Conservation (phyloP, 2,797 vertebrate genomes). For the Octomys mimax region DNA sequence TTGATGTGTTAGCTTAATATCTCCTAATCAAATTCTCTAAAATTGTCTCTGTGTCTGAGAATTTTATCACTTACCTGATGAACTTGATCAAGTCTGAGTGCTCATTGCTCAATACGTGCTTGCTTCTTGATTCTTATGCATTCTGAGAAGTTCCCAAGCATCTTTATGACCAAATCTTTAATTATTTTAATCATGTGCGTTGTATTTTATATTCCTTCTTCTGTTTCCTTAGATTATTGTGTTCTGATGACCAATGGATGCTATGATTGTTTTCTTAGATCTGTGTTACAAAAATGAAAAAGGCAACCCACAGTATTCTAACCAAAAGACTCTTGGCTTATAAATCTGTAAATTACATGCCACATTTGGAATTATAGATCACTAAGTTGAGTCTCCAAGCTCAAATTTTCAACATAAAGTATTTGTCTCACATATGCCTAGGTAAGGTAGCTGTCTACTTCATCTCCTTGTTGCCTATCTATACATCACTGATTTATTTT, state of each 20-base stretch:
- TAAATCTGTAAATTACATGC: not conserved
- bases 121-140: not conserved
- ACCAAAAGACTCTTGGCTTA: not conserved
- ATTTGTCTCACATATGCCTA: not conserved
- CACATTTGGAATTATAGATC: not conserved
- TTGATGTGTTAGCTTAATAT: slow-evolving; percentile 2
- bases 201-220: not conserved
- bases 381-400: not conserved
- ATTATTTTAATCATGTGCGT: not conserved
- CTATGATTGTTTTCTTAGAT: not conserved
- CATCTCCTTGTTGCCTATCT: not conserved
- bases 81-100: not conserved
- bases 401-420: not conserved
- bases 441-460: not conserved
- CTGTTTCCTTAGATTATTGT: slow-evolving; percentile 2
- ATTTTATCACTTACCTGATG: not conserved
- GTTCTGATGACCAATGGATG: not conserved
- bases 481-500: not conserved
- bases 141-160: not conserved
- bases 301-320: not conserved
- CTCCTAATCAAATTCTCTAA: not conserved
- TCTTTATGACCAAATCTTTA: not conserved
- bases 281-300: slow-evolving; percentile 2
- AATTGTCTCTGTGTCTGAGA: not conserved
- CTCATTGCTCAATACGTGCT: not conserved